Conservation (phyloP, 1,140 invertebrate species). For the Heterodera carotae region DNA sequence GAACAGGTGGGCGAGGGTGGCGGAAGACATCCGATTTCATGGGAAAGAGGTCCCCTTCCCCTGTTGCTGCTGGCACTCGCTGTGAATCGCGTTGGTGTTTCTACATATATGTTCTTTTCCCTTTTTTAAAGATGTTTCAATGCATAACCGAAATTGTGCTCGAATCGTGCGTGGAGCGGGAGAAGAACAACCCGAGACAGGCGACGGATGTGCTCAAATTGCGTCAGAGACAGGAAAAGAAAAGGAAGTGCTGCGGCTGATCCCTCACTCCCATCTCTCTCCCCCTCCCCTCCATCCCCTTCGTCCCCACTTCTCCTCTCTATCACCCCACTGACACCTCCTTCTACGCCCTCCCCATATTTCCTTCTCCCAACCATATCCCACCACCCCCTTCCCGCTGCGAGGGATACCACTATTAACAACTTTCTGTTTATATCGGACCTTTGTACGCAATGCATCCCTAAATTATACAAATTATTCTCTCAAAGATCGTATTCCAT, state of each 20-base stretch:
- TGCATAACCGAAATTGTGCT: slow-evolving; percentile 49
- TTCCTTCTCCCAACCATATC: neutral
- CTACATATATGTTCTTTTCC: no score
- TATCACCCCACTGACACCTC: no score
- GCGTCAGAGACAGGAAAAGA: slow-evolving; percentile 25
- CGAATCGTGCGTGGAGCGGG: slow-evolving; percentile 23
- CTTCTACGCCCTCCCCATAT: no score
- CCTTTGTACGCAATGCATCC: neutral
- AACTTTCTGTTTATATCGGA: slow-evolving; percentile 12
- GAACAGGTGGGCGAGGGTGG: slow-evolving; percentile 80
- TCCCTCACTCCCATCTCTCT: neutral
- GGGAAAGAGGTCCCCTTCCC: neutral
- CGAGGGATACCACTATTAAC: neutral
- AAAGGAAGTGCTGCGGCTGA: slow-evolving; percentile 33
- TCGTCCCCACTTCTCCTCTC: neutral
- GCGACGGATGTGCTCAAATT: slow-evolving; percentile 2
- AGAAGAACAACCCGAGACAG: slow-evolving; percentile 6
- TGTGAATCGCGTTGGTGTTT: no score
- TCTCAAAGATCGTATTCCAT: slow-evolving; percentile 19
- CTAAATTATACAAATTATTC: neutral
- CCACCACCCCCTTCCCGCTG: neutral
- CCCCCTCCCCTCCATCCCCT: neutral
- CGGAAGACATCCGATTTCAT: no score
- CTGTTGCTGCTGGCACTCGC: no score
- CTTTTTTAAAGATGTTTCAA: slow-evolving; percentile 49